Percentiles rank a stretch among this genome's conserved stretches.
These are phyloP conservation scores for Neocloeon triangulifer DNA, from an alignment of 1,140 invertebrate genomes.

Conservation along the genomic window DNA sequence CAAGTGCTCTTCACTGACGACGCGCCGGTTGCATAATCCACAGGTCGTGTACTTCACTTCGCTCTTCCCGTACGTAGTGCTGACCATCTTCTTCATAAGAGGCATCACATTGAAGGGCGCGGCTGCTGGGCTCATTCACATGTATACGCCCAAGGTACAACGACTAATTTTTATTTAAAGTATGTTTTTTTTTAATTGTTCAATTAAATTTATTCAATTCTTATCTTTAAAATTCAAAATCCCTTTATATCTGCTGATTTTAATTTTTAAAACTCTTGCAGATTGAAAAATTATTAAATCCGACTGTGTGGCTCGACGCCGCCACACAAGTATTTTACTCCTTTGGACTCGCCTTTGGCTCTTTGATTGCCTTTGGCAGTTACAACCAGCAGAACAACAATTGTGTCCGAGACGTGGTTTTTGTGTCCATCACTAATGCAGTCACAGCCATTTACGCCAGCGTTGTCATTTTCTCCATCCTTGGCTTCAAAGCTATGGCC, in stretches of 20 bases:
- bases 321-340: conserved; percentile 92
- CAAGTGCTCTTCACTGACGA: conserved; percentile 6
- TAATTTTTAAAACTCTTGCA: conserved; percentile 14
- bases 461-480: conserved; percentile 71
- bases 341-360: conserved; percentile 81
- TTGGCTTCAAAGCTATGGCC: conserved; percentile 64
- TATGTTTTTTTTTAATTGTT: background rate
- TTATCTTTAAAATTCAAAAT: background rate
- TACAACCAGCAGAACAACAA: conserved; percentile 82
- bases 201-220: background rate
- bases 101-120: conserved; percentile 78
- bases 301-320: conserved; percentile 78
- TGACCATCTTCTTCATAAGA: conserved; percentile 85
- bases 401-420: conserved; percentile 68
- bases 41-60: conserved; percentile 92
- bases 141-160: conserved; percentile 73
- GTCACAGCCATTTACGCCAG: conserved; percentile 85
- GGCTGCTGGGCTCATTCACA: conserved; percentile 63
- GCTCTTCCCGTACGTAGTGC: conserved; percentile 82
- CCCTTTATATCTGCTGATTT: too few species aligned
- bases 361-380: conserved; percentile 72
- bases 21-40: conserved; percentile 3
- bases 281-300: conserved; percentile 55
- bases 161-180: conserved; percentile 6
- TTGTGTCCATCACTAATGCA: conserved; percentile 76